phyloP scores from a whole-genome alignment of 2,797 vertebrate genomes.

The Thamnophis elegans region DNA sequence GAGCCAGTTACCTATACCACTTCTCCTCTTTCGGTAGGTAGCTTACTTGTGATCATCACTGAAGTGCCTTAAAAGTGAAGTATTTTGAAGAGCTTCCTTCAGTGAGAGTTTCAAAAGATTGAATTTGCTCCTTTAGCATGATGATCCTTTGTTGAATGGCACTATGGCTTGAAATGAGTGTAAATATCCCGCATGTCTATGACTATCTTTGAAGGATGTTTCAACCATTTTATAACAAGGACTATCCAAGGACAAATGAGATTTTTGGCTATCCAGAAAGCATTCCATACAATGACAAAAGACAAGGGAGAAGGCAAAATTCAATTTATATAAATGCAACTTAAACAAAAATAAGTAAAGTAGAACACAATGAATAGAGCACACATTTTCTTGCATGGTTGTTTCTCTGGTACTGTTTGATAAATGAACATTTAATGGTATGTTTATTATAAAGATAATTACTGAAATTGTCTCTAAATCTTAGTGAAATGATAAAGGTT shows the following conservation, averaged over 20 bases:
- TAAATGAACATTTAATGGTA: slow-evolving; percentile 30
- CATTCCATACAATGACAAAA: slow-evolving; percentile 20
- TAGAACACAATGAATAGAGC: not conserved
- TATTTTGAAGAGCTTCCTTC: not conserved
- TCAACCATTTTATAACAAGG: not conserved
- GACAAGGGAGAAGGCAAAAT: not conserved
- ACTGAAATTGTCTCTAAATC: slow-evolving; percentile 48
- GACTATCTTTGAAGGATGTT: not conserved
- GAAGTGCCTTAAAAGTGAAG: not conserved
- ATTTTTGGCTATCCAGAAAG: slow-evolving; percentile 25
- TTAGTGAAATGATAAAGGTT: slow-evolving; percentile 63
- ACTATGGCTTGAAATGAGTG: not conserved
- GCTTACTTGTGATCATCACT: not conserved
- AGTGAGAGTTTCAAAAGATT: not conserved
- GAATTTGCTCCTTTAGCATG: not conserved
- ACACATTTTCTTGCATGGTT: slow-evolving; percentile 15
- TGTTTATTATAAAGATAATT: slow-evolving; percentile 39
- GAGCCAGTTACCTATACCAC: not conserved
- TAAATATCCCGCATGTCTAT: not conserved
- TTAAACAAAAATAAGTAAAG: rapidly evolving
- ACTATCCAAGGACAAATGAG: not conserved
- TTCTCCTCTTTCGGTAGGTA: not conserved
- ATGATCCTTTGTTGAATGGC: not conserved
- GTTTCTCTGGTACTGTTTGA: slow-evolving; percentile 23
- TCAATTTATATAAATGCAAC: slow-evolving; percentile 3